These are phyloP conservation scores for Linnaemya vulpina DNA, from an alignment of 2,888 invertebrate species.

Conservation along the genomic window DNA sequence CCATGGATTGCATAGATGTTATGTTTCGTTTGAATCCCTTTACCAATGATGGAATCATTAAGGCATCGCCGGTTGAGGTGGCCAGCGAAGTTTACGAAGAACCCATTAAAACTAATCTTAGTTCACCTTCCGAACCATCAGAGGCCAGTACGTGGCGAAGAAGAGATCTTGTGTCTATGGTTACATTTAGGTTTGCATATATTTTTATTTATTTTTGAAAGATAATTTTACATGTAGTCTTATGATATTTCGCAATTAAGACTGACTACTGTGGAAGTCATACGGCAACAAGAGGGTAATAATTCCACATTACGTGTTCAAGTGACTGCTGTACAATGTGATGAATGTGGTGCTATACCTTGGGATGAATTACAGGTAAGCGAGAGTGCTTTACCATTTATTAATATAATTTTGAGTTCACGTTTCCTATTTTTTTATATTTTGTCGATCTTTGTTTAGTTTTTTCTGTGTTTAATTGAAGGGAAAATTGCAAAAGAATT, in stretches of 20 bases:
- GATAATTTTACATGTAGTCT: conserved; percentile 50
- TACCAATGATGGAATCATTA: conserved; percentile 83
- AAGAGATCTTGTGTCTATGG: conserved; percentile 88
- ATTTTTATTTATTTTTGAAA: neutral
- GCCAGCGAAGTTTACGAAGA: conserved; percentile 93
- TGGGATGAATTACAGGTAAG: conserved; percentile 97
- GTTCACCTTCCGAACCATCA: conserved; percentile 93
- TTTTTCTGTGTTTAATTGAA: conserved; percentile 48
- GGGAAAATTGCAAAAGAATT: conserved; percentile 34
- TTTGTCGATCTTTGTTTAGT: conserved; percentile 51
- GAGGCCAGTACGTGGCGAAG: conserved; percentile 90
- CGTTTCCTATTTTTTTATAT: conserved; percentile 50
- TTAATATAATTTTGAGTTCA: conserved; percentile 47
- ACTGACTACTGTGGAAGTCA: conserved; percentile 89
- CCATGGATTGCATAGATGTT: conserved; percentile 88
- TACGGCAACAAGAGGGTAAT: conserved; percentile 88
- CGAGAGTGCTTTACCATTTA: neutral
- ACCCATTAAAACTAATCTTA: conserved; percentile 85
- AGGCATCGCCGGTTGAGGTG: conserved; percentile 86
- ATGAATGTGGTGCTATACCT: conserved; percentile 94
- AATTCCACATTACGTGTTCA: conserved; percentile 87
- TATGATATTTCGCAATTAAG: conserved; percentile 83
- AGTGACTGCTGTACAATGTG: conserved; percentile 88
- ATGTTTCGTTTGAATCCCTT: conserved; percentile 85
- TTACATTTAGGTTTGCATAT: conserved; percentile 81